Evolutionary conservation across 2,888 invertebrate species (phyloP), one percentile per base, ranked within the genome.

Genomic region (Tetropium fuscum): DNA sequence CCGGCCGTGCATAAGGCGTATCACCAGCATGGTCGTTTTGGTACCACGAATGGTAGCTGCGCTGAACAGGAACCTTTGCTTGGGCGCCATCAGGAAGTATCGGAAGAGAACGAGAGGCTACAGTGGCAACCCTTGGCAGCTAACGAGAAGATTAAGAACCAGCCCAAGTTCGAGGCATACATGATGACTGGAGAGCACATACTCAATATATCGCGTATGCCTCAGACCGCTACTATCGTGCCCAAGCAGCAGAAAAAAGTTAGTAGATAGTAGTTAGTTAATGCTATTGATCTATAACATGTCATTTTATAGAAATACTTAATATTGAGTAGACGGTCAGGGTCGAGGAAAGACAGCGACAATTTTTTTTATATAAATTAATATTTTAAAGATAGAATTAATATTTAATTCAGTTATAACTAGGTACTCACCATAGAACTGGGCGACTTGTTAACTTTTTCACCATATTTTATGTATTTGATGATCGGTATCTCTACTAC

Each of bases 131-230:
- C 85, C 2, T 77, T 85, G 45, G 79, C 78, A 38, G 82, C 81
- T 54, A 82, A 82, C 45, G 76, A 77, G 53, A 71, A 72, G 57
- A 69, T 70, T 49, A 74, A 41, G 15, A 68, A 66, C 11, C 77
- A 77, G 48, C 83, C 79, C 53, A 90, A 93, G 81, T 95, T 93
- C 83, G 95, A 95, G 83, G 94, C 95, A 56, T 97, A 94, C 86
- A 94, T 97, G 90, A 97, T 97, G 97, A 97, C 97, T 20, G 97
- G 97, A 40, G 97, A 97, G 83, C 89, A 96, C 77, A 97, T 97
- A 81, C 87, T 97, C 72, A 96, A 96, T 83, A 88, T 97, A 70
- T 95, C 95, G 61, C 85, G 93, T 72, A 92, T 92, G 58, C 91
- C 92, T 68, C 90, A 89, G 76, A 87, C 86, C 70, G 84, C 85